Conservation (phyloP, 2,888 invertebrate species). For the Stenodema calcarata region DNA sequence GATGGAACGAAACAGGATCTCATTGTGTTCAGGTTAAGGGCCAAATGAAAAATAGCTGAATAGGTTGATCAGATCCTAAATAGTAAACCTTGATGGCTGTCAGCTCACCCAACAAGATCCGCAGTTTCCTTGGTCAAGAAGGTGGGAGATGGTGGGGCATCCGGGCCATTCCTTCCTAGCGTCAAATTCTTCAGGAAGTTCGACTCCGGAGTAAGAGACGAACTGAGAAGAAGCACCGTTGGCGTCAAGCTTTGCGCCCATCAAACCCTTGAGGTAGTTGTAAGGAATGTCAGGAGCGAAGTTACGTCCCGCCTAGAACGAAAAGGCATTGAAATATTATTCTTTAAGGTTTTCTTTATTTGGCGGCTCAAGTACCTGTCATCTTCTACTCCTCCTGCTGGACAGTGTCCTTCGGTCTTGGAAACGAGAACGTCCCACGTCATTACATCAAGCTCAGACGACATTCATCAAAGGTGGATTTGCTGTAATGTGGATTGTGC, state of each 20-base stretch:
- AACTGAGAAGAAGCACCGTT: neutral
- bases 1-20: no score
- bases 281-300: conserved; percentile 70
- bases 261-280: conserved; percentile 69
- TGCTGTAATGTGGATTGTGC: no score
- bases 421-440: no score
- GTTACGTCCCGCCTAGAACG: conserved; percentile 74
- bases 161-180: conserved; percentile 79
- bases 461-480: no score
- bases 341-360: no score
- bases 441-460: neutral
- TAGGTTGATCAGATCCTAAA: no score
- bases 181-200: conserved; percentile 79
- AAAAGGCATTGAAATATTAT: neutral
- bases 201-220: conserved; percentile 49
- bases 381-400: no score
- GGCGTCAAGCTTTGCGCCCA: conserved; percentile 65
- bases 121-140: conserved; percentile 86
- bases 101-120: conserved; percentile 80
- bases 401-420: no score
- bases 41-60: no score
- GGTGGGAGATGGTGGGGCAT: conserved; percentile 81
- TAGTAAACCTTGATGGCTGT: neutral
- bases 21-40: no score
- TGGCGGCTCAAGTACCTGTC: no score